Base-by-base conservation (phyloP, 2,888 invertebrate genomes). In the Apodemia zela region DNA sequence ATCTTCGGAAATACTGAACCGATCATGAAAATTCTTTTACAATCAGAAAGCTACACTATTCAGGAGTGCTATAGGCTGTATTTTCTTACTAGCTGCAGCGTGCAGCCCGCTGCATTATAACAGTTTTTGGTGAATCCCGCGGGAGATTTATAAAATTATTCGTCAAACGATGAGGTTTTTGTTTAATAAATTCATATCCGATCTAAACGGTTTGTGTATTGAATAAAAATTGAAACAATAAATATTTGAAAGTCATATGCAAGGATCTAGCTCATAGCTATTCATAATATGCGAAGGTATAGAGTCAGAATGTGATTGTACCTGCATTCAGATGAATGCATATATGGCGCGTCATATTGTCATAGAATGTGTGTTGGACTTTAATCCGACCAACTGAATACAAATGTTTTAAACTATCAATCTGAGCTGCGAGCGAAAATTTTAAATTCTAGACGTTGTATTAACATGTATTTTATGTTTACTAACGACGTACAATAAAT, bases 261-360 rank as follows among this genome's bases (percentile, higher is more conserved):
- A 51, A 2, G 21, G 13, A 21, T 51, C 11, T 51, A 51, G 11
- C 51, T 51, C 15, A 21, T 10, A 25, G 51, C 51, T 51, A 51
- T 51, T 51, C 51, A 51, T 25, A 21, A 25, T 13, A 51, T 54
- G 54, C 25, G 15, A 4, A 29, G 54, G 15, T 25, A 54, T 54
- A 54, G 21, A 54, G 54, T 54, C 54, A 21, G 13, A 10, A 25
- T 54, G 21, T 51, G 51, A 51, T 21, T 51, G 54, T 54, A 54
- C 54, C 54, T 54, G 54, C 54, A 54, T 54, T 54, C 54, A 54
- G 54, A 54, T 54, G 54, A 54, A 54, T 54, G 54, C 54, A 54
- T 54, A 25, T 57, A 25, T 29, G 54, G 25, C 54, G 29, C 54
- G 29, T 57, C 29, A 29, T 25, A 57, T 57, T 57, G 54, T 57